These are phyloP conservation scores for Meriones unguiculatus DNA, from an alignment of 2,113 vertebrate genomes.

Conservation along the genomic window DNA sequence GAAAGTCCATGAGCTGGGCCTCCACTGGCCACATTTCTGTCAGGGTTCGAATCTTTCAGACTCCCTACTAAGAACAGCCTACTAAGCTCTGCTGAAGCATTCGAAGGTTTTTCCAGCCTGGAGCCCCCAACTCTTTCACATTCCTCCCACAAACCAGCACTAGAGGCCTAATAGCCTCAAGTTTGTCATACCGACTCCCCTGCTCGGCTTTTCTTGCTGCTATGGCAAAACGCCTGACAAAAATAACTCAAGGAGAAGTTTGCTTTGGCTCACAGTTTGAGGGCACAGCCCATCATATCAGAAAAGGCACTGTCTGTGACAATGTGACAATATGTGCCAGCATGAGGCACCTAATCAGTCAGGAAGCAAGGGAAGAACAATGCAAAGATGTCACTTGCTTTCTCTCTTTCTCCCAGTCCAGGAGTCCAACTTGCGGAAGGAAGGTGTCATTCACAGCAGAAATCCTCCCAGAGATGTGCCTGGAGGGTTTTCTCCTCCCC, in stretches of 20 bases:
- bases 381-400: too few species aligned
- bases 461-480: neutral
- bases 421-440: neutral
- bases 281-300: neutral
- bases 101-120: neutral
- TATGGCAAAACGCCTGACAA: neutral
- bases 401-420: neutral
- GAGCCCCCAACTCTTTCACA: neutral
- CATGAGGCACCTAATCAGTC: neutral
- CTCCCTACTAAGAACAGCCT: neutral
- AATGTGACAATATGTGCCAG: too few species aligned
- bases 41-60: neutral
- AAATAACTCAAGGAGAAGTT: neutral
- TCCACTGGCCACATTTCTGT: too few species aligned
- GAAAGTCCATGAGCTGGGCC: neutral
- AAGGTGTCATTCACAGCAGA: neutral
- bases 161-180: neutral
- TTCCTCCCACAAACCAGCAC: neutral
- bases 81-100: neutral
- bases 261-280: neutral
- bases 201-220: neutral
- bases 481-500: too few species aligned
- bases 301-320: too few species aligned
- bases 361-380: neutral
- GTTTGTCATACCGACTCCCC: neutral